Base-by-base conservation (phyloP, 1,140 invertebrate species). In the Cataglyphis hispanica region DNA sequence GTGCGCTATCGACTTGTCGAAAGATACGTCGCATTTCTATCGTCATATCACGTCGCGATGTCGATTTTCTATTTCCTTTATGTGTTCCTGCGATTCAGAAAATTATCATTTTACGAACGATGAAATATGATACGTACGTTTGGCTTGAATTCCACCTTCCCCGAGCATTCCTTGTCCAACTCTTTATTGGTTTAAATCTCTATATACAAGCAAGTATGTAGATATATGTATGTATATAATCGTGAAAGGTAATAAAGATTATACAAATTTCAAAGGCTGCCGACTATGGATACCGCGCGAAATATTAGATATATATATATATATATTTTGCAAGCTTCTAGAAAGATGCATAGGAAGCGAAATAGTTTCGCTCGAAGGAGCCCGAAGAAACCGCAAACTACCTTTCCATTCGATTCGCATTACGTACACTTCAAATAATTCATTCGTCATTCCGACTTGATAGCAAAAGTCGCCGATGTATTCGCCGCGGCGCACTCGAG, bases 41-140 rank as follows among this genome's bases (percentile, higher is more conserved):
- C 78, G 67, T 60, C 40, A 56, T 66, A 43, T 72, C 78, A 78
- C 76, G 66, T 81, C 78, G 78, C 66, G 78, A 64, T 37, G 78
- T 72, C 53, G 58, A 74, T 83, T 61, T 72, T 74, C 78, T 43
- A 60, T 74, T 83, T 83, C 53, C 50, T 70, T 70, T 43, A 70
- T 70, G 34, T 72, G 46, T 72, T 81, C 66, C 78, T 69, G 53
- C 67, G 78, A 72, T 66, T 72, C 78, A 50, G 53, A 83, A 83
- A 74, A 83, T 83, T 74, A 83, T 83, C 78, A 60, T 60, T 83
- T 83, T 31, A 60, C 78, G 78, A 81, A 58, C 78, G 78, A 70
- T 81, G 63, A 78, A 78, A 78, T 67, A 78, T 67, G 61, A 78
- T 37, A 31, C 40, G 76, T 37, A 66, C 76, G 63, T 40, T 80